Evolutionary conservation across 64 coral and sea anemone species (phyloP).

Genomic region (Pocillopora damicornis): DNA sequence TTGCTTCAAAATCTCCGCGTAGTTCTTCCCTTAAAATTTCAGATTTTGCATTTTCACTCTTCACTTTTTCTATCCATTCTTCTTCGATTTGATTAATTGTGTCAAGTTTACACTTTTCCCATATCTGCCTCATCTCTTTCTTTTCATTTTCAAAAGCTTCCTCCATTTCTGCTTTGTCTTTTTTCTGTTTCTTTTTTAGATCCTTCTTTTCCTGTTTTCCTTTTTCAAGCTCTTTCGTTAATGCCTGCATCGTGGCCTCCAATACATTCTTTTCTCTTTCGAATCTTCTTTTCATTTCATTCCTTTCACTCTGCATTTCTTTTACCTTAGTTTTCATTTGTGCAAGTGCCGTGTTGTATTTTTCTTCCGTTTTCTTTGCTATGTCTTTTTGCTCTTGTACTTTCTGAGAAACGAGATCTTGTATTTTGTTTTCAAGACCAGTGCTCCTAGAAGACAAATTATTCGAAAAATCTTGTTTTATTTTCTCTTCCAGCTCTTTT

Average conservation of each 20-base stretch:
- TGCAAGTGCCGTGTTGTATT: background rate
- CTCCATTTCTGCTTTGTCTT: conserved; percentile 58
- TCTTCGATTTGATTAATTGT: conserved; percentile 71
- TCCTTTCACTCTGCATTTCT: conserved; percentile 23
- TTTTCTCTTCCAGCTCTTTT: conserved; percentile 34
- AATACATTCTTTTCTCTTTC: conserved; percentile 57
- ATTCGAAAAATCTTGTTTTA: conserved; percentile 40
- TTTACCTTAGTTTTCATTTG: conserved; percentile 27
- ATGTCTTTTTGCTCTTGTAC: conserved; percentile 45
- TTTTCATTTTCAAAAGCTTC: conserved; percentile 73
- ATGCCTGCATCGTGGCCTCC: conserved; percentile 48
- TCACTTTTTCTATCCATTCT: conserved; percentile 63
- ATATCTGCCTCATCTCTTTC: conserved; percentile 46
- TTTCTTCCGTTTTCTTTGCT: conserved; percentile 29
- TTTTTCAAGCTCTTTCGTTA: conserved; percentile 59
- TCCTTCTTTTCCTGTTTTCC: conserved; percentile 62
- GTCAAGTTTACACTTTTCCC: conserved; percentile 64
- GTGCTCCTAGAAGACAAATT: conserved; percentile 41
- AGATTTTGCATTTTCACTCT: conserved; percentile 42
- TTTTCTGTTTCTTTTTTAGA: conserved; percentile 53
- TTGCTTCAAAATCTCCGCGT: conserved; percentile 54
- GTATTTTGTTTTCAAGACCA: conserved; percentile 47
- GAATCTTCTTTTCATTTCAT: conserved; percentile 32
- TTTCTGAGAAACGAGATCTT: conserved; percentile 48
- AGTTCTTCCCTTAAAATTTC: conserved; percentile 55